Base-by-base conservation (phyloP, 2,113 vertebrate species). In the Campylomormyrus tamandua region DNA sequence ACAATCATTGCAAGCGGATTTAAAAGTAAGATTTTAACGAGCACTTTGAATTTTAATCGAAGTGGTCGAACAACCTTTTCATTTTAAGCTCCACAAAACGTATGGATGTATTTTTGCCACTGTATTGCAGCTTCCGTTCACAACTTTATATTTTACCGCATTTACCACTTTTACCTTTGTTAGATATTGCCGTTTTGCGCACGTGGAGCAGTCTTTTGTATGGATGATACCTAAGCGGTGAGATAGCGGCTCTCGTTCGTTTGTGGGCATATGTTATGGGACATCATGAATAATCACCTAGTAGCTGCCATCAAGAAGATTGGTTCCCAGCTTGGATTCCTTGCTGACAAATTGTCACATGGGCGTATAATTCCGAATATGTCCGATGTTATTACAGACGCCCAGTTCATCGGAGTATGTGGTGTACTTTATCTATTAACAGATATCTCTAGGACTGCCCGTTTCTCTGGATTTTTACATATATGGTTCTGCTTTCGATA, bases 391-490 rank as follows among this genome's bases (percentile, higher is more conserved):
- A 50, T 13, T 49, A 83, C 49, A 42, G 88, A 89, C 62, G 15
- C n/a, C 9, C 83, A 24, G 35, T 80, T 80, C 27, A 24, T 86
- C 58, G n/a, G 46, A 19, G n/a, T 31, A 11, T 50, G 50, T 10
- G 48, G n/a, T 52, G n/a, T 13, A 74, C 11, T 39, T 49, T 31
- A 70, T 35, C 66, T 48, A 45, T 77, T 74, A 35, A 52, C 21
- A 70, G 46, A 89, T 77, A n/a, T 86, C 31, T 31, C 27, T 31
- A 70, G n/a, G 49, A 24, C 46, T 27, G 24, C 19, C 13, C 45
- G 45, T 49, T 86, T 86, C 83, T 86, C 83, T 89, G 88, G 88
- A 83, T 53, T 80, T 83, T 53, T 89, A 83, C 74, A 56, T 19
- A 56, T 50, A 15, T 13, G n/a, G 50, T 17, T 15, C 50, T 56